Percentiles rank a stretch among this genome's conserved stretches.
phyloP scores from a whole-genome alignment of 1,140 invertebrate genomes.

The Drosophila subobscura region DNA sequence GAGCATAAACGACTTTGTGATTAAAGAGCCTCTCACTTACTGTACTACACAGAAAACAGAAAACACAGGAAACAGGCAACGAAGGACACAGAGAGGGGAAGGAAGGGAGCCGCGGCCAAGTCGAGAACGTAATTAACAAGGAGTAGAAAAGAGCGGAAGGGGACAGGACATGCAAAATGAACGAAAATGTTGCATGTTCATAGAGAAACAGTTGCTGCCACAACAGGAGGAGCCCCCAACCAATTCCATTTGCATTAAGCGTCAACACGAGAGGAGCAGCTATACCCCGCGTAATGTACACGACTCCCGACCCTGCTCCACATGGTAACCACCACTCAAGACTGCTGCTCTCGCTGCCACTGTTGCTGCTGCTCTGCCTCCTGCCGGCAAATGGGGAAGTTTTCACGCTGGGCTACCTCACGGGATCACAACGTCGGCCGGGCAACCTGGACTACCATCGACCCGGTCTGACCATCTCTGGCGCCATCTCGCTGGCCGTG shows the following conservation, averaged over 20 bases:
- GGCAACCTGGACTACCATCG: slow-evolving; percentile 91
- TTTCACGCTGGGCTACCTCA: slow-evolving; percentile 89
- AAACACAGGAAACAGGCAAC: slow-evolving; percentile 11
- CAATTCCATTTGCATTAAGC: slow-evolving; percentile 56
- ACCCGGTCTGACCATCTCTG: slow-evolving; percentile 87
- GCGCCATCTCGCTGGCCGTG: slow-evolving; percentile 93
- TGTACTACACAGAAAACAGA: slow-evolving; percentile 8
- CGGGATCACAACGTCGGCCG: slow-evolving; percentile 89
- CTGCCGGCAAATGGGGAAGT: slow-evolving; percentile 60
- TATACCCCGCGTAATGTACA: slow-evolving; percentile 29
- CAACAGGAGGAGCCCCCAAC: slow-evolving; percentile 8
- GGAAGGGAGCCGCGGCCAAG: slow-evolving; percentile 13
- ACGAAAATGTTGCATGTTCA: slow-evolving; percentile 68
- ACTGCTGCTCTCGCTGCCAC: slow-evolving; percentile 10
- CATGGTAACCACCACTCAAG: slow-evolving; percentile 33
- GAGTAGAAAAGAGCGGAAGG: background rate
- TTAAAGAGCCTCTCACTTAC: slow-evolving; percentile 34
- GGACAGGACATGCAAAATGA: slow-evolving; percentile 33
- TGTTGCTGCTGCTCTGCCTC: slow-evolving; percentile 12
- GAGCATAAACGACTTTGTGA: slow-evolving; percentile 20
- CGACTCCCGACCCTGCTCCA: slow-evolving; percentile 25
- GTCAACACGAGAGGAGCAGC: slow-evolving; percentile 21
- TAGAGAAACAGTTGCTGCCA: slow-evolving; percentile 31
- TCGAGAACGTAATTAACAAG: slow-evolving; percentile 54
- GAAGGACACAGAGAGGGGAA: background rate